Base-by-base conservation (phyloP, 2,113 vertebrate genomes). In the Pterophyllum scalare region DNA sequence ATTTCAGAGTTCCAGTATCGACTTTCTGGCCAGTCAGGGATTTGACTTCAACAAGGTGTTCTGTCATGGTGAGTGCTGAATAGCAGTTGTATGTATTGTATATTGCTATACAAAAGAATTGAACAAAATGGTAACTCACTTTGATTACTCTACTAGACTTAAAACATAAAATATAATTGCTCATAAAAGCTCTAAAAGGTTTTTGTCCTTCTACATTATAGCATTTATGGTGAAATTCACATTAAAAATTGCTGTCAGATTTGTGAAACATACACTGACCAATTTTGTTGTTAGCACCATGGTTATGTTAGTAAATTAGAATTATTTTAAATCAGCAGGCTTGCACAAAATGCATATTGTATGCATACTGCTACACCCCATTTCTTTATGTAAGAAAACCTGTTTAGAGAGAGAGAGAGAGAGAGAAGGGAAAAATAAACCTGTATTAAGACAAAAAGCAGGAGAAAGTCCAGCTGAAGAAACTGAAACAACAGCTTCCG, bases 41-140 rank as follows among this genome's bases (percentile, higher is more conserved):
- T 99, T 99, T 95, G 98, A 99, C 95, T 99, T 99, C 96, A 99
- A 99, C 94, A 99, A 99, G 96, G 98, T 99, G 79, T 99, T 99
- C 94, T 94, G 97, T 90, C 95, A 97, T 0, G 98, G 98, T 99
- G 93, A 96, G 97, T 76, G 14, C 4, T 56, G 35, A 10, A 6
- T 14, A 19, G 9, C 22, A 22, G 3, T 58, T 46, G 8, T 46
- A 17, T 38, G 46, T 46, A 28, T 46, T 8, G 35, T 38, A 38
- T 26, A 26, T 65, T 67, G 40, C 46, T 26, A 67, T 46, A 46
- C 62, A 67, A 11, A 52, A 15, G 31, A 8, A 28, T 15, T 13
- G 4, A 46, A 46, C 26, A 72, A 31, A 52, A 70, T 52, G 65
- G 65, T 19, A 52, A 5, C 3, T 72, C 24, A 13, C 24, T 70